Conservation (phyloP, 2,797 vertebrate genomes). For the Oreochromis mossambicus region DNA sequence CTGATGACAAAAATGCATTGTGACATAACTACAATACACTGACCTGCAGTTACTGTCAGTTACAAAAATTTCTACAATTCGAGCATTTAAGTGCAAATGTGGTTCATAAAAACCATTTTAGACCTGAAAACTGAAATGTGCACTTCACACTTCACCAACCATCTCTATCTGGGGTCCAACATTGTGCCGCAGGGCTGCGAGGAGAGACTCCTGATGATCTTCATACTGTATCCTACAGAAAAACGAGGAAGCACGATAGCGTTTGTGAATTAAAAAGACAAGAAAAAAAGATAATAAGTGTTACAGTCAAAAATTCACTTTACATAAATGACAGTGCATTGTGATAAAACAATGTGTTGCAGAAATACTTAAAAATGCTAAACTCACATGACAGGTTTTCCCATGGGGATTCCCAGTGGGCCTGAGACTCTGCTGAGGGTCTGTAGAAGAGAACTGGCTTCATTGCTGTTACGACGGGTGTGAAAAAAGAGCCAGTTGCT, state of each 20-base stretch:
- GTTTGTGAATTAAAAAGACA: background rate
- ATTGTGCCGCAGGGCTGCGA: slow-evolving; percentile 83
- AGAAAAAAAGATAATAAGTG: background rate
- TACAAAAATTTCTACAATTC: background rate
- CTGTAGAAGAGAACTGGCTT: slow-evolving; percentile 79
- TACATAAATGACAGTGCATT: background rate
- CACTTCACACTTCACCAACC: slow-evolving; percentile 57
- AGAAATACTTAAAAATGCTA: background rate
- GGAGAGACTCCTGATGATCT: slow-evolving; percentile 85
- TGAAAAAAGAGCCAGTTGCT: slow-evolving; percentile 87
- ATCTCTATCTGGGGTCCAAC: slow-evolving; percentile 82
- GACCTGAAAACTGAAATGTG: background rate
- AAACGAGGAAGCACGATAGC: background rate
- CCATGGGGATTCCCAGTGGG: slow-evolving; percentile 83
- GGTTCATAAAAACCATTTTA: background rate
- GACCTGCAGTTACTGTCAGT: background rate
- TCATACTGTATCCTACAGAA: slow-evolving; percentile 85
- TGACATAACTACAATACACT: background rate
- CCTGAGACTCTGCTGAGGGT: slow-evolving; percentile 80
- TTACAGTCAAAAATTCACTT: background rate
- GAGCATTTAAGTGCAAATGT: background rate
- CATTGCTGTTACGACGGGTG: slow-evolving; percentile 75
- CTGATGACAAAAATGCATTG: background rate
- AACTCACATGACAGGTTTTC: slow-evolving; percentile 82
- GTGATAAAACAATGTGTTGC: background rate